Percentiles rank a stretch among this genome's conserved stretches.
Evolutionary conservation across 2,113 vertebrate species (phyloP).

Genomic region (Coreoperca whiteheadi): DNA sequence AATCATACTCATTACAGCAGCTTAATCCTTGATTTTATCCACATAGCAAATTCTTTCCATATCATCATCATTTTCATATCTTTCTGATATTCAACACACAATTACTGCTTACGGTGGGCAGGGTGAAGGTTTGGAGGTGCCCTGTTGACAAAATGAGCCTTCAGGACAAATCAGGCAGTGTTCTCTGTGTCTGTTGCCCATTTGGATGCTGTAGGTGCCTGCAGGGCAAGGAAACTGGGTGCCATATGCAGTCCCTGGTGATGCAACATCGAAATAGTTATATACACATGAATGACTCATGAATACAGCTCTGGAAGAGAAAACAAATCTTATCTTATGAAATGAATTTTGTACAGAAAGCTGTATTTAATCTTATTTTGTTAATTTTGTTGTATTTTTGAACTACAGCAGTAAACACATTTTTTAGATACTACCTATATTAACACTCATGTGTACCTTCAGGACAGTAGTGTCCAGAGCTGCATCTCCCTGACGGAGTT

Average conservation of each 20-base stretch:
- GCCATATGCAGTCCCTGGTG: constrained; percentile 83
- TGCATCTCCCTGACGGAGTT: constrained; percentile 86
- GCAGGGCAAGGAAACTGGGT: constrained; percentile 89
- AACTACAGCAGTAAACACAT: background rate
- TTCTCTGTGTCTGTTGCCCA: constrained; percentile 81
- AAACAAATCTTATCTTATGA: constrained; percentile 1
- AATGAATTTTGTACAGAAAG: constrained; percentile 12
- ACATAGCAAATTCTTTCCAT: background rate
- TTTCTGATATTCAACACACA: background rate
- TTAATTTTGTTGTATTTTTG: background rate
- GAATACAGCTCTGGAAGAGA: constrained; percentile 7
- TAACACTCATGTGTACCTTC: constrained; percentile 76
- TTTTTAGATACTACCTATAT: background rate
- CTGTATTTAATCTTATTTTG: background rate
- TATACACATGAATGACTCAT: constrained; percentile 48
- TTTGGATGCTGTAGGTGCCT: constrained; percentile 86
- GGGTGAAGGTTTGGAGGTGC: constrained; percentile 87
- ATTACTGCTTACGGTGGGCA: constrained; percentile 87
- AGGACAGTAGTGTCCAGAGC: constrained; percentile 90
- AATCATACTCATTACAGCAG: constrained; percentile 27
- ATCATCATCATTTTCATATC: constrained; percentile 6
- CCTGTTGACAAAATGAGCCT: constrained; percentile 87
- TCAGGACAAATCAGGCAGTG: constrained; percentile 88
- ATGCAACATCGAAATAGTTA: constrained; percentile 52
- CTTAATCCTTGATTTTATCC: constrained; percentile 4